Evolutionary conservation across 2,888 invertebrate genomes (phyloP), one percentile per base, ranked within the genome.

Genomic region (Emmelina monodactyla): DNA sequence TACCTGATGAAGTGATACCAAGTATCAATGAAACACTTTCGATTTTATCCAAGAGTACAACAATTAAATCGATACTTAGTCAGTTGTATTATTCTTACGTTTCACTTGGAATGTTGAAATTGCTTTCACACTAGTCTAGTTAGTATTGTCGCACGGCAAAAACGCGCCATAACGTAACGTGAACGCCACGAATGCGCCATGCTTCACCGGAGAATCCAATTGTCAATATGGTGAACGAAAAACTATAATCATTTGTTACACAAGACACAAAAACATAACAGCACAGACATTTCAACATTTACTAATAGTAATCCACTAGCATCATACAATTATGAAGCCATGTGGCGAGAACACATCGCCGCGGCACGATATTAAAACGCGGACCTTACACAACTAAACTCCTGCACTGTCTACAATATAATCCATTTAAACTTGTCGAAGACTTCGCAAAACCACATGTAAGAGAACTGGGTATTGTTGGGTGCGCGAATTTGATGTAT

Each of bases 391-490:
- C 59, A 65, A 60, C 58, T 59, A 60, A 53, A 50, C 49, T 53
- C 58, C 57, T 56, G 54, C 53, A 49, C 54, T 47, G 53, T 54
- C 72, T 70, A 79, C 70, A 79, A 75, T 73, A 78, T 79, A 79
- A 79, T 79, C 79, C 79, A 78, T 79, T 76, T 76, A 61, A 66
- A 70, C 59, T 78, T 78, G 59, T 75, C 78, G 55, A 68, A 68
- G 49, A 78, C 64, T 71, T 75, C 70, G 60, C 75, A 72, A 54
- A 79, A 76, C 78, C 79, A 79, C 70, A 70, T 62, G 69, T 72
- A 76, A 46, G 70, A 64, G 58, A 76, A 78, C 62, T 71, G 67
- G 68, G 64, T 71, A 67, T 65, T 69, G 64, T 67, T 64, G 62
- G 67, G 71, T 61, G 67, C 66, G 68, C 72, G 71, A 58, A 63